Evolutionary conservation across 2,113 vertebrate species (phyloP).

Genomic region (Sander vitreus): DNA sequence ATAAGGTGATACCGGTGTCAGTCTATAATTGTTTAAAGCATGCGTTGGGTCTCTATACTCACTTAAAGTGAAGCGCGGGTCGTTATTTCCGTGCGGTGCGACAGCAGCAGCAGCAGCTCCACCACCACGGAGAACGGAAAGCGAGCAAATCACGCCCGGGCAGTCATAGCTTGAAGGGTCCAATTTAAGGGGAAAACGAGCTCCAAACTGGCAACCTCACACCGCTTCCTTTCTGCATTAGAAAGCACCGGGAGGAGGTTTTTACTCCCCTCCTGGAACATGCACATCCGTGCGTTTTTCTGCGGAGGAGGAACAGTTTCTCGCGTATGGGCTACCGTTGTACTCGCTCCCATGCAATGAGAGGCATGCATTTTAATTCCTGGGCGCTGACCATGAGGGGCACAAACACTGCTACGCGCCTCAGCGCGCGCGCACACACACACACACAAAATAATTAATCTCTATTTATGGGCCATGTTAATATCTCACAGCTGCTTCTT

Average conservation of each 20-base stretch:
- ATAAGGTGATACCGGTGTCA: background rate
- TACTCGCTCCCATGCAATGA: slow-evolving; percentile 42
- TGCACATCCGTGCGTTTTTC: slow-evolving; percentile 22
- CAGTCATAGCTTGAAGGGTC: slow-evolving; percentile 31
- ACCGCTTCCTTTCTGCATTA: background rate
- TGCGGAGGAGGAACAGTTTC: slow-evolving; percentile 28
- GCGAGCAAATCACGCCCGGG: background rate
- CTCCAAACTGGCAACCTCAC: slow-evolving; percentile 48
- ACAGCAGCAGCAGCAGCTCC: slow-evolving; percentile 9
- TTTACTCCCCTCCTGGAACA: slow-evolving; percentile 19
- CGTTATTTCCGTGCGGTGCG: slow-evolving; percentile 37
- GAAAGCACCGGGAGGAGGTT: slow-evolving; percentile 21
- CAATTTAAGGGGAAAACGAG: slow-evolving; percentile 14
- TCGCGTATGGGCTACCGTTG: slow-evolving; percentile 4
- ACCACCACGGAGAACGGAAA: background rate
- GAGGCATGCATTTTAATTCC: slow-evolving; percentile 53
- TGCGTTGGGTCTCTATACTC: slow-evolving; percentile 39
- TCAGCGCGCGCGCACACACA: slow-evolving; percentile 26
- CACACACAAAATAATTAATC: slow-evolving; percentile 22
- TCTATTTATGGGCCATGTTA: background rate
- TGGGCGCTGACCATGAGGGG: slow-evolving; percentile 60
- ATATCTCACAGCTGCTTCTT: background rate
- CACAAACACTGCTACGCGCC: slow-evolving; percentile 62
- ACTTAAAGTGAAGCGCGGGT: slow-evolving; percentile 43
- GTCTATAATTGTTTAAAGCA: background rate